phyloP scores from a whole-genome alignment of 2,888 invertebrate species.

The Thera britannica region DNA sequence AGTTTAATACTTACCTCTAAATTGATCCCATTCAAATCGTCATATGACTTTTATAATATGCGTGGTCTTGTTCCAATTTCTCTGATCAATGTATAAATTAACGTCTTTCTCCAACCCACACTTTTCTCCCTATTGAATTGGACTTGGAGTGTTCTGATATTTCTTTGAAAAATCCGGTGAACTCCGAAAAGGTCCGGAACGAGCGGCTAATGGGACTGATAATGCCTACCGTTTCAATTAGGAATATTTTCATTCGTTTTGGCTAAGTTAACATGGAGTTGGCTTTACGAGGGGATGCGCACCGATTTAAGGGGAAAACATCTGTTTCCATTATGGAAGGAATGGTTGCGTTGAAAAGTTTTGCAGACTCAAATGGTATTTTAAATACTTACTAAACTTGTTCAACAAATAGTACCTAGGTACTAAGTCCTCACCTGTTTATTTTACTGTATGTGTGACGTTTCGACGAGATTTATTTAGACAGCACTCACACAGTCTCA shows the following conservation, averaged over 20 bases:
- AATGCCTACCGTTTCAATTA: constrained; percentile 34
- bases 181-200: constrained; percentile 14
- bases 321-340: constrained; percentile 3
- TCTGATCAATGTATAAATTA: neutral
- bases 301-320: constrained; percentile 9
- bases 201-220: constrained; percentile 32
- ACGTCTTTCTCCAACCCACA: neutral
- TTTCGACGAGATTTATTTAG: too few species aligned
- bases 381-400: neutral
- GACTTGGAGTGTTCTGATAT: constrained; percentile 2
- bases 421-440: too few species aligned
- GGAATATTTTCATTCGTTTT: constrained; percentile 31
- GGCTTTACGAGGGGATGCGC: constrained; percentile 5
- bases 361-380: neutral
- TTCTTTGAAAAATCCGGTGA: constrained; percentile 5
- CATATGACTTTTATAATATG: too few species aligned
- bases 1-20: too few species aligned
- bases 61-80: neutral
- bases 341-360: constrained; percentile 2
- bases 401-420: too few species aligned
- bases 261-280: constrained; percentile 22
- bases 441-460: too few species aligned
- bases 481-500: too few species aligned
- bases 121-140: neutral
- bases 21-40: too few species aligned